Percentiles rank a stretch among this genome's conserved stretches.
Conservation (phyloP, 2,888 invertebrate genomes). For the Nomada ferruginata region DNA sequence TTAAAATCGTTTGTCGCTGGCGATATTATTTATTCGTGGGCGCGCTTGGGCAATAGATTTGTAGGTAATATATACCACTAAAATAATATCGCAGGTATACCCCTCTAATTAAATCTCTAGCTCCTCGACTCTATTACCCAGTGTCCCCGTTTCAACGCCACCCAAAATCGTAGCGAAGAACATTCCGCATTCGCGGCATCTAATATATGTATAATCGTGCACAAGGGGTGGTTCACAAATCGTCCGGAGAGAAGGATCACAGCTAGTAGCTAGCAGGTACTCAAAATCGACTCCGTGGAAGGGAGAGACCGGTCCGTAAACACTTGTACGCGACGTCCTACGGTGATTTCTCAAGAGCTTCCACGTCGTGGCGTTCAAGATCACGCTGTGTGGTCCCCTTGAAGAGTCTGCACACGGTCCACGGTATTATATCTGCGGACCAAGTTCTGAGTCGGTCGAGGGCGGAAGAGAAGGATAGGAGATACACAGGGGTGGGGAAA, state of each 20-base stretch:
- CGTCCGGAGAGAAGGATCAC: conserved; percentile 57
- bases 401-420: conserved; percentile 35
- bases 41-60: no score
- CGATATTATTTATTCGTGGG: no score
- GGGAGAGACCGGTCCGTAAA: conserved; percentile 67
- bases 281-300: conserved; percentile 63
- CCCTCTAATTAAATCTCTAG: no score
- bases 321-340: conserved; percentile 60
- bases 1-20: no score
- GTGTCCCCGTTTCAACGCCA: background rate
- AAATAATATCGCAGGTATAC: no score
- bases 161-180: conserved; percentile 28
- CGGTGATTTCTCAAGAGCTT: conserved; percentile 65
- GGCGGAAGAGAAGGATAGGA: conserved; percentile 16
- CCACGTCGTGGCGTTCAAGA: conserved; percentile 62
- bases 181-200: background rate
- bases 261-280: conserved; percentile 68
- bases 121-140: no score
- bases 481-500: background rate
- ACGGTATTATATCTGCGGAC: conserved; percentile 5
- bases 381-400: conserved; percentile 74
- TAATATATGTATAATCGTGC: no score
- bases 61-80: no score
- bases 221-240: conserved; percentile 52
- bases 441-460: background rate